These are phyloP conservation scores for Ciconia nigra DNA, from an alignment of 2,797 vertebrate species.

Conservation along the genomic window DNA sequence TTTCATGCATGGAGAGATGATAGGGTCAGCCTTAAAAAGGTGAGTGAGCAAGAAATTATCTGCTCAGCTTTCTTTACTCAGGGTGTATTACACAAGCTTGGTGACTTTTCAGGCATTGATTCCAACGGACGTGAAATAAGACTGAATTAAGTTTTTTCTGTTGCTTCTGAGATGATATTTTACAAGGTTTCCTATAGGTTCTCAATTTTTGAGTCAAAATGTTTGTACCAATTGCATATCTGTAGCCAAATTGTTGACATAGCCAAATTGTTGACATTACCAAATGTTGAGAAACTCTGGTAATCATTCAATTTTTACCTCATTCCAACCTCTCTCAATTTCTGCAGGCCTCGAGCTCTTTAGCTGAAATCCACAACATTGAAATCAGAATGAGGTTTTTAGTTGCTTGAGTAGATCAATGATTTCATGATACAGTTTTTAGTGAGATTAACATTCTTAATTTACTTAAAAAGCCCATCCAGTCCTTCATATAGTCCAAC, in stretches of 20 bases:
- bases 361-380: neutral
- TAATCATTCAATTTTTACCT: neutral
- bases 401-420: neutral
- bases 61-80: neutral
- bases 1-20: neutral
- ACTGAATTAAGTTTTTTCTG: neutral
- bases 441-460: neutral
- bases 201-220: neutral
- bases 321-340: neutral
- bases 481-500: neutral
- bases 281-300: neutral
- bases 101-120: neutral
- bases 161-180: neutral
- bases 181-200: neutral
- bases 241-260: neutral
- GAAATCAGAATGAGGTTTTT: neutral
- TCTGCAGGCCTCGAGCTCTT: neutral
- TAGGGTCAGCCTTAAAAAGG: neutral
- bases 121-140: neutral
- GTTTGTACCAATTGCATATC: neutral
- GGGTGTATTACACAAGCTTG: neutral
- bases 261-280: neutral
- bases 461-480: neutral
- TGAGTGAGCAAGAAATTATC: neutral
- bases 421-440: neutral